phyloP scores from a whole-genome alignment of 2,113 vertebrate species.

The Hyaena hyaena region DNA sequence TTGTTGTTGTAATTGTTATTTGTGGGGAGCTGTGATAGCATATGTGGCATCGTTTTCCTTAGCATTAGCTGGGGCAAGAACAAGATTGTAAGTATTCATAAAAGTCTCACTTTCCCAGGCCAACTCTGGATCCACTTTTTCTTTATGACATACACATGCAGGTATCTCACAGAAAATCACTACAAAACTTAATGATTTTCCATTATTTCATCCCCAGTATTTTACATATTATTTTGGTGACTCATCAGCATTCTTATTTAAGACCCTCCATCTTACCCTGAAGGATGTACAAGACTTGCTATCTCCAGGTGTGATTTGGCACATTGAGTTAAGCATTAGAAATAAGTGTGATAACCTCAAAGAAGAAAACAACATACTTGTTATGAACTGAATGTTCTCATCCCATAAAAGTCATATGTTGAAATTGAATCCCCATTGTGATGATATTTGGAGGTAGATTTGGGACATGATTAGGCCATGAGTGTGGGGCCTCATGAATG shows the following conservation, averaged over 20 bases:
- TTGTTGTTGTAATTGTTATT: neutral
- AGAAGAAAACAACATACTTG: neutral
- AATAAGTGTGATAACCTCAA: neutral
- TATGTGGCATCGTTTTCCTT: neutral
- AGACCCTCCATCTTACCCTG: too few relatives aligned
- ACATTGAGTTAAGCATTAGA: neutral
- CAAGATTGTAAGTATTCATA: too few relatives aligned
- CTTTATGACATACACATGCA: fast-evolving
- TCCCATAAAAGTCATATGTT: neutral
- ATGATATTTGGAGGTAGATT: neutral
- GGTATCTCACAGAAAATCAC: neutral
- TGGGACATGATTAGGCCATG: neutral
- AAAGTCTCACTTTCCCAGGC: neutral
- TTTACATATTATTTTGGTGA: neutral
- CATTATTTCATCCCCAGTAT: neutral
- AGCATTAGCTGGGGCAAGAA: neutral
- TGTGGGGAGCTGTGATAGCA: neutral
- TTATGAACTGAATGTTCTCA: neutral
- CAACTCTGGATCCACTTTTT: neutral
- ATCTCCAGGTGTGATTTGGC: neutral
- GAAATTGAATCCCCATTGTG: neutral
- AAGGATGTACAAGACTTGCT: neutral
- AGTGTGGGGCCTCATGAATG: neutral
- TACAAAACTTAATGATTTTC: neutral
- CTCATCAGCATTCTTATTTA: neutral